Evolutionary conservation across 2,113 vertebrate genomes (phyloP).

Genomic region (Anoplopoma fimbria): DNA sequence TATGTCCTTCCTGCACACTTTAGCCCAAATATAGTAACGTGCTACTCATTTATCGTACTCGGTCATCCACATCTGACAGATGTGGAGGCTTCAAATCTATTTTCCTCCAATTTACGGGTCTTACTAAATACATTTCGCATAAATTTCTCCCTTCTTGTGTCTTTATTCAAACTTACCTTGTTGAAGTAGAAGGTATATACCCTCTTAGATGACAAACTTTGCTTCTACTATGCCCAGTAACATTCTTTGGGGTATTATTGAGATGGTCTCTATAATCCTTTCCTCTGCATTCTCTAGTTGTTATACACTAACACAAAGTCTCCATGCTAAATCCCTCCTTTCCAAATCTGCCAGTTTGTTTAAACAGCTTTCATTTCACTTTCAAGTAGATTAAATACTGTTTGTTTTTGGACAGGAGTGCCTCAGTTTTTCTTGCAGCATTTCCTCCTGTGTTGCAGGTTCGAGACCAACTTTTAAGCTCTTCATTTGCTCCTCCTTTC

Average conservation of each 20-base stretch:
- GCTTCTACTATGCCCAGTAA: conserved; percentile 17
- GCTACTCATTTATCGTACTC: neutral
- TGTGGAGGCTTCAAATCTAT: neutral
- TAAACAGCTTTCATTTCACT: conserved; percentile 70
- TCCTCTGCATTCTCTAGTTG: conserved; percentile 44
- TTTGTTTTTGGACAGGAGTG: conserved; percentile 61
- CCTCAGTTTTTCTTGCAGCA: conserved; percentile 40
- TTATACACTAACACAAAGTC: conserved; percentile 62
- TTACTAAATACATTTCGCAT: neutral
- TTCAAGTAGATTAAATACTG: conserved; percentile 70
- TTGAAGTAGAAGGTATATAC: conserved; percentile 4
- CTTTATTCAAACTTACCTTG: neutral
- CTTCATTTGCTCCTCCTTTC: conserved; percentile 56
- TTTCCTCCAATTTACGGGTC: neutral
- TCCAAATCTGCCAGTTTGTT: conserved; percentile 68
- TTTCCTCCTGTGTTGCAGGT: conserved; percentile 49
- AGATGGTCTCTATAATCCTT: conserved; percentile 52
- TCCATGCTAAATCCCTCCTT: conserved; percentile 60
- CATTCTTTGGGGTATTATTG: conserved; percentile 39
- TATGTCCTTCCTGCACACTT: neutral
- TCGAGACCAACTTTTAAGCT: conserved; percentile 67
- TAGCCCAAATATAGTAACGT: neutral
- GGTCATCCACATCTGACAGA: neutral
- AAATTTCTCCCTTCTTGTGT: neutral
- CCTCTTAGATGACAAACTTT: neutral